A percentile compares a stretch with the other conserved stretches of the same genome.
These are phyloP conservation scores for Scaptodrosophila latifasciaeformis DNA, from an alignment of 2,888 invertebrate species.

Conservation along the genomic window DNA sequence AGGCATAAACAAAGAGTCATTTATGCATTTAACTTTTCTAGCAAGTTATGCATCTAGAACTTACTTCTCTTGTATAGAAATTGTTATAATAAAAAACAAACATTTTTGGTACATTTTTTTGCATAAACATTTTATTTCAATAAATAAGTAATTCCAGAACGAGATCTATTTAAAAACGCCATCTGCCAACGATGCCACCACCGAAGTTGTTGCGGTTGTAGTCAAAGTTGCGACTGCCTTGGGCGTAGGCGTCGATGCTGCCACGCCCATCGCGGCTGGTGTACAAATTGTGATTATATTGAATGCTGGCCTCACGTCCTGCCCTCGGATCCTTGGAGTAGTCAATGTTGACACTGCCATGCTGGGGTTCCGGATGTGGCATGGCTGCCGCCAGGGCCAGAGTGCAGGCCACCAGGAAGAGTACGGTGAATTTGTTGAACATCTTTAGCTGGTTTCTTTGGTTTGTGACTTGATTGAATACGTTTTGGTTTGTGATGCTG, in stretches of 20 bases:
- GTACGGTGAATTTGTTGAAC: neutral
- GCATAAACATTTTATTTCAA: neutral
- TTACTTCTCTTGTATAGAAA: conserved; percentile 66
- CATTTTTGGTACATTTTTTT: conserved; percentile 57
- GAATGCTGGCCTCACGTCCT: conserved; percentile 45
- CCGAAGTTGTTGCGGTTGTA: conserved; percentile 44
- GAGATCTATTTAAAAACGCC: conserved; percentile 33
- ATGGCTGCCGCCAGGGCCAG: neutral
- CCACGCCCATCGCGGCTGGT: conserved; percentile 52
- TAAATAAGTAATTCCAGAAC: neutral
- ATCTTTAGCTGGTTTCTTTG: neutral
- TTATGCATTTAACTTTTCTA: too few relatives aligned
- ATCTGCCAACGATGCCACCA: conserved; percentile 44
- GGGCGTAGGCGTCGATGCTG: conserved; percentile 56
- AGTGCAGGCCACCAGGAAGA: neutral
- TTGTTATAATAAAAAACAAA: conserved; percentile 59
- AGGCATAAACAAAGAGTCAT: conserved; percentile 54
- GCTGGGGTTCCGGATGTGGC: neutral
- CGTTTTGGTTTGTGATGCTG: neutral
- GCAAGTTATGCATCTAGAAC: too few relatives aligned
- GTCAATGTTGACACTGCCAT: neutral
- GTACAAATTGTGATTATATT: conserved; percentile 60
- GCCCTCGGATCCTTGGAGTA: conserved; percentile 1
- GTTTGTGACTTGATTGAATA: too few relatives aligned
- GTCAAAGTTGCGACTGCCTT: conserved; percentile 51